Evolutionary conservation across 1,140 invertebrate genomes (phyloP), one percentile per base, ranked within the genome.

Genomic region (Andricus grossulariae): DNA sequence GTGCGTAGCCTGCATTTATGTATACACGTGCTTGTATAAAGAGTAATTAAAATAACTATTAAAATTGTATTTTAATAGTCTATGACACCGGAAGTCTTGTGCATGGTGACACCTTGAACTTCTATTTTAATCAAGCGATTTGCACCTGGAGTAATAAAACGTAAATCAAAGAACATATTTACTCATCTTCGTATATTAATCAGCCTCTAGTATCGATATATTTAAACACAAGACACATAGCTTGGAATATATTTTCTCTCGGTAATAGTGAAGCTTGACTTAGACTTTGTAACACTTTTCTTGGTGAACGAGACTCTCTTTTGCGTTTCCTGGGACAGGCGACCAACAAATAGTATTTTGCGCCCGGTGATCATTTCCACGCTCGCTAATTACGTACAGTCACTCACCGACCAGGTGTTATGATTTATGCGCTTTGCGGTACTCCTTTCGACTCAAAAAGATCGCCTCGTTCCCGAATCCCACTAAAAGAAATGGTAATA

Each of bases 391-490:
- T 75, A 76, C 76, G 57, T 77, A 74, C 82, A 70, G 79, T 77
- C 77, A 79, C 75, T 77, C 75, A 72, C 52, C 72, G 75, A 71
- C 50, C 79, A 77, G 73, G 75, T 75, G 79, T 77, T 75, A 73
- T 77, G 79, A 80, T 80, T 77, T 80, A 80, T 80, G 76, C 73
- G 52, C 50, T 55, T 80, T 80, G 76, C 79, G 79, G 79, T 80
- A 80, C 79, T 75, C 55, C 39, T 71, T 15, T n/a, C 50, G 21
- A 25, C 71, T 72, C 49, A 50, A 51, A 73, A 73, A 21, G n/a
- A n/a, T 45, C 71, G 71, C 66, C 71, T 54, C 78, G 74, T 80
- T 76, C 72, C 72, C 74, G 60, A 79, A 79, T 71, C 72, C 74
- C 74, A 76, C 73, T 76, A 60, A 39, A 25, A 13, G 16, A 54